A percentile compares a stretch with the other conserved stretches of the same genome.
Conservation (phyloP, 2,797 vertebrate genomes). For the Crax fasciolata region DNA sequence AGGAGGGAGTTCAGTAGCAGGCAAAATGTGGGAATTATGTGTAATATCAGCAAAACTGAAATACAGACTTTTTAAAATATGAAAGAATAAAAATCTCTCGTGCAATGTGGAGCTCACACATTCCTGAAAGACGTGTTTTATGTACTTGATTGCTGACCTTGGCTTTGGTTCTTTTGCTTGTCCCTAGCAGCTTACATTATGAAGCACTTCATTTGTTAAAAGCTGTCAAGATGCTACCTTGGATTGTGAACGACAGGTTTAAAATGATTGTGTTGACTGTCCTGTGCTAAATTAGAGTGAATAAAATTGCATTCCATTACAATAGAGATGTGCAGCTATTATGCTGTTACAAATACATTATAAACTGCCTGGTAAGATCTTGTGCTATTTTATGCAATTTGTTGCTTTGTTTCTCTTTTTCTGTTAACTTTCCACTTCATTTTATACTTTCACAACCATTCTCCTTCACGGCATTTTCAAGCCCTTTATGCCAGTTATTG, state of each 20-base stretch:
- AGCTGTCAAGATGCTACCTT: constrained; percentile 51
- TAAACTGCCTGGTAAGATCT: background rate
- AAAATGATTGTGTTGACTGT: constrained; percentile 51
- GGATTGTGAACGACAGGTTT: constrained; percentile 1
- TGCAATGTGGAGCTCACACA: background rate
- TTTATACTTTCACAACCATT: constrained; percentile 34
- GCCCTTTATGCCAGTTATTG: background rate
- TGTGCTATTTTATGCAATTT: constrained; percentile 53
- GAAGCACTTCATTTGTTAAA: constrained; percentile 22
- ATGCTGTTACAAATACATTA: constrained; percentile 60
- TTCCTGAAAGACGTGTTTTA: constrained; percentile 24
- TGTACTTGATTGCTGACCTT: constrained; percentile 8
- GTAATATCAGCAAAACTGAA: constrained; percentile 44
- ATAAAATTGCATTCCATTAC: constrained; percentile 53
- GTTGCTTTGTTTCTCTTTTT: constrained; percentile 14
- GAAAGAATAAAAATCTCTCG: constrained; percentile 9
- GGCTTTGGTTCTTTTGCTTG: constrained; percentile 4
- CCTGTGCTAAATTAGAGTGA: constrained; percentile 58
- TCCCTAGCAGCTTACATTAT: background rate
- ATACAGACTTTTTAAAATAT: background rate
- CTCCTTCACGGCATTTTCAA: constrained; percentile 15
- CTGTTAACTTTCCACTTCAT: constrained; percentile 31
- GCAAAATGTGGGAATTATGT: constrained; percentile 23
- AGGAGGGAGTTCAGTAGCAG: constrained; percentile 1
- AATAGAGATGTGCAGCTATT: constrained; percentile 32